phyloP scores from a whole-genome alignment of 2,797 vertebrate species.

The Onychomys arenicola region DNA sequence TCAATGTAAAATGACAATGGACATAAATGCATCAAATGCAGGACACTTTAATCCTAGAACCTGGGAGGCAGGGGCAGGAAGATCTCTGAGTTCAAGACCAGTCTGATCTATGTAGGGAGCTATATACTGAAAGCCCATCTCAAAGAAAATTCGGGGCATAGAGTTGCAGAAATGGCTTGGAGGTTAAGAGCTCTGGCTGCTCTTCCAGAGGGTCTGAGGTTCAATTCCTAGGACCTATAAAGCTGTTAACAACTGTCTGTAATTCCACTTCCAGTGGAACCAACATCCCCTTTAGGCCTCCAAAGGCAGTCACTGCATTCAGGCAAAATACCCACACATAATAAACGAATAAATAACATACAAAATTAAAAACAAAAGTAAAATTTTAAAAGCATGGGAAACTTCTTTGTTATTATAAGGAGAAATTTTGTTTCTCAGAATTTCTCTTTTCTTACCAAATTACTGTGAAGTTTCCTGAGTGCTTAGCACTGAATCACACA shows the following conservation, averaged over 20 bases:
- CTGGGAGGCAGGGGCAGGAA: neutral
- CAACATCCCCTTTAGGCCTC: neutral
- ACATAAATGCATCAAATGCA: conserved; percentile 56
- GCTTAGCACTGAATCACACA: neutral
- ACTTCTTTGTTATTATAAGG: neutral
- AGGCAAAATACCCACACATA: neutral
- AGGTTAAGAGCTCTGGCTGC: neutral
- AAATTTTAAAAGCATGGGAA: neutral
- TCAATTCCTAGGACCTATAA: neutral
- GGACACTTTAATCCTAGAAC: neutral
- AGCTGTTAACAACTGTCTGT: neutral
- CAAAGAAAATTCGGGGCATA: neutral
- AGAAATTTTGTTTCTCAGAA: conserved; percentile 8
- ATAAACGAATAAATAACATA: neutral
- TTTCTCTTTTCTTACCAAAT: conserved; percentile 27
- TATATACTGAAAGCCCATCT: neutral
- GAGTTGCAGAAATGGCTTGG: neutral
- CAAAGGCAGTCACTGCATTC: neutral
- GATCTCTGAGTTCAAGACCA: neutral
- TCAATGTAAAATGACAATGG: conserved; percentile 76
- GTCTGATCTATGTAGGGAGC: neutral
- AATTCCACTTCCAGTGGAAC: neutral
- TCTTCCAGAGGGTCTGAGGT: neutral
- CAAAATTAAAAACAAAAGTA: neutral
- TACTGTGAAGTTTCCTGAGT: conserved; percentile 8